Percentiles rank a stretch among this genome's conserved stretches.
phyloP scores from a whole-genome alignment of 2,113 vertebrate species.

The Oryzias curvinotus region DNA sequence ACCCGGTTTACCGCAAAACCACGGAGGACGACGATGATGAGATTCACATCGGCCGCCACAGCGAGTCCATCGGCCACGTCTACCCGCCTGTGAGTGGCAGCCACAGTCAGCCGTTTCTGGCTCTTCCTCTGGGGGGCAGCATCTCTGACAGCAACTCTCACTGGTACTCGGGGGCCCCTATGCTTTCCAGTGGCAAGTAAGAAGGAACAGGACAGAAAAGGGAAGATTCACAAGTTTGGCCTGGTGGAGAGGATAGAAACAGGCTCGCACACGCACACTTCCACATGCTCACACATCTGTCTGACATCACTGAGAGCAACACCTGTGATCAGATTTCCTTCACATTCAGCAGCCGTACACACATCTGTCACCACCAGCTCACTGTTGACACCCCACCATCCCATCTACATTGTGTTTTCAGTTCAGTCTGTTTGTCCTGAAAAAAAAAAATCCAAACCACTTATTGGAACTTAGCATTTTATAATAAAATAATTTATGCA shows the following conservation, averaged over 20 bases:
- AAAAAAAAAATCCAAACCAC: neutral
- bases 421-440: conserved; percentile 15
- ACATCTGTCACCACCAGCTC: conserved; percentile 9
- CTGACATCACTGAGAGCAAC: conserved; percentile 34
- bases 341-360: conserved; percentile 30
- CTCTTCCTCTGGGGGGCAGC: conserved; percentile 75
- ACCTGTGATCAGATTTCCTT: conserved; percentile 8
- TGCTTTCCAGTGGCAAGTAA: conserved; percentile 77
- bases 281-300: conserved; percentile 26
- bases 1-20: conserved; percentile 97
- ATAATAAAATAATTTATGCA: neutral
- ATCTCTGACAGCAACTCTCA: conserved; percentile 78
- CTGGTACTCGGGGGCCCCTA: conserved; percentile 79
- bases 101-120: conserved; percentile 76
- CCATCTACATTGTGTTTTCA: conserved; percentile 16
- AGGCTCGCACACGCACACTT: conserved; percentile 37
- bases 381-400: conserved; percentile 21
- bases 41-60: conserved; percentile 91
- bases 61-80: conserved; percentile 91
- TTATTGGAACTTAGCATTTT: neutral
- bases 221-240: conserved; percentile 30
- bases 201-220: conserved; percentile 5
- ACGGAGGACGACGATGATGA: conserved; percentile 96
- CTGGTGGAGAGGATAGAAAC: conserved; percentile 39
- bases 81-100: conserved; percentile 94